A percentile compares a stretch with the other conserved stretches of the same genome.
phyloP scores from a whole-genome alignment of 2,888 invertebrate genomes.

The Thymelicus lineola region DNA sequence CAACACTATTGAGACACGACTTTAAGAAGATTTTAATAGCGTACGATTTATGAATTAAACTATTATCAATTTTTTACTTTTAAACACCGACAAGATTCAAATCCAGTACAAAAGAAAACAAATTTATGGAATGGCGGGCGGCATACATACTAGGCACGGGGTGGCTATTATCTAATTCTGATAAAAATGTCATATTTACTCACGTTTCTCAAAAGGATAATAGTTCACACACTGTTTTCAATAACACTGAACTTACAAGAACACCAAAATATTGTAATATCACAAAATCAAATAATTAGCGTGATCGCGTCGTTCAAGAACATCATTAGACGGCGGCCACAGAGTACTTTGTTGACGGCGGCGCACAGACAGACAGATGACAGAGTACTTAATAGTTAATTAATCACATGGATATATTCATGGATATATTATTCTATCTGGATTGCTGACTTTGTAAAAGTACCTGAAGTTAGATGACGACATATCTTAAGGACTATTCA shows the following conservation, averaged over 20 bases:
- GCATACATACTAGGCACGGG: constrained; percentile 64
- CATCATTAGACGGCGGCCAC: constrained; percentile 55
- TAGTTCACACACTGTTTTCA: constrained; percentile 54
- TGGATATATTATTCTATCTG: too few relatives aligned
- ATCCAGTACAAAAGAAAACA: constrained; percentile 45
- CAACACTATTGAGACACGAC: neutral
- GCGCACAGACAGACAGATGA: too few relatives aligned
- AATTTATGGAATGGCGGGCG: constrained; percentile 75
- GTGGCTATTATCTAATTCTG: constrained; percentile 40
- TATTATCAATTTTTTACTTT: neutral
- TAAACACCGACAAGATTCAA: neutral
- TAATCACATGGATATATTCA: too few relatives aligned
- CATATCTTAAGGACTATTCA: too few relatives aligned
- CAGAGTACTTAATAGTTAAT: too few relatives aligned
- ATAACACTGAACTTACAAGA: constrained; percentile 55
- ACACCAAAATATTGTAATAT: constrained; percentile 51
- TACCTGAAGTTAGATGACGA: too few relatives aligned
- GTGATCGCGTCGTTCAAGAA: constrained; percentile 61
- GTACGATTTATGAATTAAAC: constrained; percentile 1
- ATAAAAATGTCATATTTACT: constrained; percentile 54
- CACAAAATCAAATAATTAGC: constrained; percentile 54
- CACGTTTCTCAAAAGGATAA: constrained; percentile 51
- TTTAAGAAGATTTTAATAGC: neutral
- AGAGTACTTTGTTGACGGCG: too few relatives aligned
- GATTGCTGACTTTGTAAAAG: too few relatives aligned